Evolutionary conservation across 2,797 vertebrate genomes (phyloP), one percentile per base, ranked within the genome.

Genomic region (Miichthys miiuy): DNA sequence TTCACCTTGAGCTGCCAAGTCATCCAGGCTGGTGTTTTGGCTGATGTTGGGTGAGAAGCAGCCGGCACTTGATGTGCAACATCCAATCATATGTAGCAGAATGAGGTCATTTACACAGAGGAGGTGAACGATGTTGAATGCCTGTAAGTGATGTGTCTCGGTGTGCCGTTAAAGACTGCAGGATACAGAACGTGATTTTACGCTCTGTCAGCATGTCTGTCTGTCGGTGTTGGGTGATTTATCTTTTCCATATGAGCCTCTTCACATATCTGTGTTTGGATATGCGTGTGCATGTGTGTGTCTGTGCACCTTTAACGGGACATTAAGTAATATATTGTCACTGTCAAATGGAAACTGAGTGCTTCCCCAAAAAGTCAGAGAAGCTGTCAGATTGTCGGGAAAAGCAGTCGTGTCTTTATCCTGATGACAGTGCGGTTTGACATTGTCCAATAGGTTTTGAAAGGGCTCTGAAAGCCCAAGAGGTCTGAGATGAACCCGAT

Each of bases 1-100:
- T 82, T 90, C 86, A 92, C 83, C 88, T 90, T 90, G 88, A 90
- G 80, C 75, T 79, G 72, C 56, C 65, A 58, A 84, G 83, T 84
- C 82, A 81, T 72, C 57, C 51, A 34, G 74, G 70, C 80, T 20
- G 18, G 34, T 38, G 73, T 80, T 85, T 74, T 62, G 76, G 82
- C 76, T 68, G 80, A 55, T 68, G 84, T 60, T 50, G 52, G 70
- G 74, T 17, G 63, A 79, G 76, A 38, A 75, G 72, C 77, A 75
- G 83, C 52, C 82, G 42, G 81, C 72, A 46, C 41, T 68, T 65
- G 74, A 77, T 68, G 64, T 82, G 86, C 76, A 54, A 41, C 81
- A 72, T 78, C 85, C 83, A 82, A 85, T 88, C 87, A 84, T 2
- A 79, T 79, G 78, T 54, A 85, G 81, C 79, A 72, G 79, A 89